Conservation (phyloP, 1,140 invertebrate genomes). For the Drosophila ambigua region DNA sequence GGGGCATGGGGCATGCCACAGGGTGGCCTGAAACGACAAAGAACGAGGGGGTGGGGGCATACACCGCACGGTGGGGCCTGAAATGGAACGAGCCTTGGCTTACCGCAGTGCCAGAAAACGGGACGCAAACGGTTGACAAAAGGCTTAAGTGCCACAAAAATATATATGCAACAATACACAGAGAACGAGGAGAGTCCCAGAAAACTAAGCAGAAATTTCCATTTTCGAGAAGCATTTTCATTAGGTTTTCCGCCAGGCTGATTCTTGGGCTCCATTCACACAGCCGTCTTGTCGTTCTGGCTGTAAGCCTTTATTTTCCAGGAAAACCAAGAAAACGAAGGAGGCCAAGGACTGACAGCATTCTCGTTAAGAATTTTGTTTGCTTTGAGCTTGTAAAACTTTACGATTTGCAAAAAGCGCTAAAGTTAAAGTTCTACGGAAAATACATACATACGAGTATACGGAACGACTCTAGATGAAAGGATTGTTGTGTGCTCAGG, state of each 20-base stretch:
- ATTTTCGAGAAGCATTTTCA: constrained; percentile 42
- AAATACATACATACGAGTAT: constrained; percentile 16
- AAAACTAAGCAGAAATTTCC: constrained; percentile 41
- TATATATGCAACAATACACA: constrained; percentile 39
- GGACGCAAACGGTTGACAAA: constrained; percentile 63
- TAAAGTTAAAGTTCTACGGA: constrained; percentile 43
- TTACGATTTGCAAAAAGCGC: constrained; percentile 53
- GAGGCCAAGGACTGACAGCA: neutral
- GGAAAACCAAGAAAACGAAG: neutral
- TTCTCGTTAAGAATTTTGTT: constrained; percentile 50
- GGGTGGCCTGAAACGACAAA: no score
- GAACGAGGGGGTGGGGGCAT: no score
- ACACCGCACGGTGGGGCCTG: no score
- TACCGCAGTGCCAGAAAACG: constrained; percentile 3
- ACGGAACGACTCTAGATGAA: constrained; percentile 1
- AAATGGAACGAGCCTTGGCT: no score
- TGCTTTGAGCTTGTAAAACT: constrained; percentile 39
- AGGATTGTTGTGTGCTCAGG: constrained; percentile 2
- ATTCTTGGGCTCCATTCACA: constrained; percentile 24
- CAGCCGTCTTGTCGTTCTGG: constrained; percentile 18
- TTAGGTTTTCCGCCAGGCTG: constrained; percentile 63
- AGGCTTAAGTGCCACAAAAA: constrained; percentile 62
- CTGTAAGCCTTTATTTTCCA: constrained; percentile 18
- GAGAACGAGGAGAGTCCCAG: constrained; percentile 6
- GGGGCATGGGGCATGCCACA: no score